phyloP scores from a whole-genome alignment of 1,140 invertebrate genomes.

The Elymnias hypermnestra region DNA sequence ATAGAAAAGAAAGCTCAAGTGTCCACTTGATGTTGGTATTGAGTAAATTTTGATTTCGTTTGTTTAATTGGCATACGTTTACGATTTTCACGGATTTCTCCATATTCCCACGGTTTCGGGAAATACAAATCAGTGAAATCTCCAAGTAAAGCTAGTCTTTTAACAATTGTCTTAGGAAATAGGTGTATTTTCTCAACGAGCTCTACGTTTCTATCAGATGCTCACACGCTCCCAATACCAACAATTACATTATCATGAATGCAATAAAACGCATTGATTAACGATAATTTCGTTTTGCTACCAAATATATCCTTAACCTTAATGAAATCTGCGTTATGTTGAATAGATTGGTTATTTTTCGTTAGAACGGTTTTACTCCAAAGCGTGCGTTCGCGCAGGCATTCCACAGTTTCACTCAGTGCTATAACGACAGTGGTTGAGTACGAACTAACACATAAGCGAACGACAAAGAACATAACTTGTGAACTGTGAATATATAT shows the following conservation, averaged over 20 bases:
- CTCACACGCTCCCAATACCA: conserved; percentile 49
- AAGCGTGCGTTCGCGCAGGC: conserved; percentile 52
- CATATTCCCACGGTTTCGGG: no score
- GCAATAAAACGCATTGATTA: conserved; percentile 33
- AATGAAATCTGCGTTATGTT: conserved; percentile 40
- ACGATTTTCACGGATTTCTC: no score
- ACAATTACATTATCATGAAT: conserved; percentile 27
- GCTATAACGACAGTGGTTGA: conserved; percentile 57
- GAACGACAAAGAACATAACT: conserved; percentile 29
- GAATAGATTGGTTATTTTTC: conserved; percentile 43
- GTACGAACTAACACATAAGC: conserved; percentile 59
- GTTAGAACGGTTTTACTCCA: conserved; percentile 47
- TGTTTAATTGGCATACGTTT: no score
- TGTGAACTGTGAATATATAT: conserved; percentile 58
- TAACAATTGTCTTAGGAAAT: no score
- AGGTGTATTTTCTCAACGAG: no score
- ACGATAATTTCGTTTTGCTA: conserved; percentile 42
- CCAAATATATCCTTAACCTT: conserved; percentile 64
- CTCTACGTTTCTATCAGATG: conserved; percentile 3
- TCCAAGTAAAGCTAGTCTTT: no score
- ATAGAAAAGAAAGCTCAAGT: no score
- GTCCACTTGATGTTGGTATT: no score
- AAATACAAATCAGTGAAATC: no score
- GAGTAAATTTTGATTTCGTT: no score
- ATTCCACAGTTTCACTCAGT: conserved; percentile 63